phyloP scores from a whole-genome alignment of 2,797 vertebrate genomes.

The Megalops cyprinoides region DNA sequence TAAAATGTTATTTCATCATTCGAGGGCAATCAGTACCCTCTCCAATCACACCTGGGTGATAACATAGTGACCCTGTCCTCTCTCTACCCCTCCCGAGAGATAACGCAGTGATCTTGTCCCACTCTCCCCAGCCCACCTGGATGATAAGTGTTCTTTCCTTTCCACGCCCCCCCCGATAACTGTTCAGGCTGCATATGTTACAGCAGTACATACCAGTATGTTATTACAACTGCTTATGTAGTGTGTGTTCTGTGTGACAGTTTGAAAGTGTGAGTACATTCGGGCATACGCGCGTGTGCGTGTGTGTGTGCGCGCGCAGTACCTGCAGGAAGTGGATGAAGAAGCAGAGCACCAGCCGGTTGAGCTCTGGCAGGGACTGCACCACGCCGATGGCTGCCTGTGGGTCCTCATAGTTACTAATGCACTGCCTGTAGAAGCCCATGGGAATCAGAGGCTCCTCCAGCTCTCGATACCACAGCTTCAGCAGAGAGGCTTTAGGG shows the following conservation, averaged over 20 bases:
- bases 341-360: slow-evolving; percentile 87
- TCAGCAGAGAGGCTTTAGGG: slow-evolving; percentile 83
- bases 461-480: slow-evolving; percentile 91
- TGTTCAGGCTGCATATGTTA: too few relatives aligned
- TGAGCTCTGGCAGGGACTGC: slow-evolving; percentile 86
- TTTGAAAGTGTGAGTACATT: background rate
- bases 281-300: background rate
- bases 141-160: too few relatives aligned
- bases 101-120: background rate
- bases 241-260: background rate
- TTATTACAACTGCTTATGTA: too few relatives aligned
- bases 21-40: too few relatives aligned
- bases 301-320: slow-evolving; percentile 29
- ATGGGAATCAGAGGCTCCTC: slow-evolving; percentile 91
- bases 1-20: too few relatives aligned
- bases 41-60: background rate
- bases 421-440: slow-evolving; percentile 87
- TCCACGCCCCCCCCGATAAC: too few relatives aligned
- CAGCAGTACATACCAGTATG: too few relatives aligned
- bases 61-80: background rate
- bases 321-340: slow-evolving; percentile 94
- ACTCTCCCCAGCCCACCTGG: too few relatives aligned
- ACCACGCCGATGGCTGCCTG: slow-evolving; percentile 84
- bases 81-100: background rate
- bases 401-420: slow-evolving; percentile 87